Conservation (phyloP, 2,113 vertebrate genomes). For the Sinosuthora webbiana region DNA sequence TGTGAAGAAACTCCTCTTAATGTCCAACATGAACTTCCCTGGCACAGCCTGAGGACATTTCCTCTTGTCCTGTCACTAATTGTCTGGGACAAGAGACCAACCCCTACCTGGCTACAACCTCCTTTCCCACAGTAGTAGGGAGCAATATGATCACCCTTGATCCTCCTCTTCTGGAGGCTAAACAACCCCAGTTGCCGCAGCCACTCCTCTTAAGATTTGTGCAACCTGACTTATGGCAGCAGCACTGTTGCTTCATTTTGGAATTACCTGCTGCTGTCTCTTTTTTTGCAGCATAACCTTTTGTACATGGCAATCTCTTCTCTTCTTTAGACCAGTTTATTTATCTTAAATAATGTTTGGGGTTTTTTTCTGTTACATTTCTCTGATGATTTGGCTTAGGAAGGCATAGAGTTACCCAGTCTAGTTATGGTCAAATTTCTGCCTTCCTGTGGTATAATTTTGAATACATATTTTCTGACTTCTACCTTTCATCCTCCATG, state of each 20-base stretch:
- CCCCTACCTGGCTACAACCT: not conserved
- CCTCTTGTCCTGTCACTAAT: not conserved
- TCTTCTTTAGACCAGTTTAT: not conserved
- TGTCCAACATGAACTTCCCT: not conserved
- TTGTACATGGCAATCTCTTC: fast-evolving
- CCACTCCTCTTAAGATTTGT: not conserved
- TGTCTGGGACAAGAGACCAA: not conserved
- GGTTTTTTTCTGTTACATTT: fast-evolving
- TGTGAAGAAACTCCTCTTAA: not conserved
- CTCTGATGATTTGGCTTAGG: not conserved
- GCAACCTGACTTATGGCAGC: not conserved
- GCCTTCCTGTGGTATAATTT: not conserved
- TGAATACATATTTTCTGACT: not conserved
- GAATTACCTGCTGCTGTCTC: not conserved
- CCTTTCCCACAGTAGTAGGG: not conserved
- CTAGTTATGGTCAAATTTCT: not conserved
- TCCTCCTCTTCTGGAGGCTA: not conserved
- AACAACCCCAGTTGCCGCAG: not conserved
- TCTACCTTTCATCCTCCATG: not conserved
- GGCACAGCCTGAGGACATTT: not conserved
- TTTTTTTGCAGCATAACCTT: not conserved
- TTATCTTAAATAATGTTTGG: not conserved
- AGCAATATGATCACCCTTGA: not conserved
- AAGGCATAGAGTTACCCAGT: not conserved
- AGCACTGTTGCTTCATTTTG: not conserved